A percentile compares a stretch with the other conserved stretches of the same genome.
These are phyloP conservation scores for Polypterus senegalus DNA, from an alignment of 2,113 vertebrate species.

Conservation along the genomic window DNA sequence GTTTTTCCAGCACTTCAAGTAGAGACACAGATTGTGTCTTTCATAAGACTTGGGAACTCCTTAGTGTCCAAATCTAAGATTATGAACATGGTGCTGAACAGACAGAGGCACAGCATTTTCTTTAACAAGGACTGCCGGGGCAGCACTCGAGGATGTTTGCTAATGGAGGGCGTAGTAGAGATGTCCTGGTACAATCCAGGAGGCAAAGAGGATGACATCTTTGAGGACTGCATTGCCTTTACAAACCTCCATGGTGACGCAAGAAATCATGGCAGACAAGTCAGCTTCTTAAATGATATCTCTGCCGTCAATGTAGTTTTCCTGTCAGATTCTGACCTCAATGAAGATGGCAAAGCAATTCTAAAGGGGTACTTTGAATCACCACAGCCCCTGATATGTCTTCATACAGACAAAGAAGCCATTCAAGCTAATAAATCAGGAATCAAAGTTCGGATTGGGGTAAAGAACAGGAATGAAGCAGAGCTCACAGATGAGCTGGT, in stretches of 20 bases:
- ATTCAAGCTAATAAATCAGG: neutral
- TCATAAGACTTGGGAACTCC: conserved; percentile 17
- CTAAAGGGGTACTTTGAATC: conserved; percentile 24
- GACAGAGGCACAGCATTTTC: conserved; percentile 13
- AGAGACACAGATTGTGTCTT: conserved; percentile 15
- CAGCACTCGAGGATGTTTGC: conserved; percentile 8
- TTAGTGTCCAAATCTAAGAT: conserved; percentile 17
- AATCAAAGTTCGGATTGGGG: conserved; percentile 10
- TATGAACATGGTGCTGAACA: conserved; percentile 12
- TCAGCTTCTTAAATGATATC: conserved; percentile 34
- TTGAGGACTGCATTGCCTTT: conserved; percentile 30
- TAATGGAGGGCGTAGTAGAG: conserved; percentile 37
- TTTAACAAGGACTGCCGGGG: conserved; percentile 13
- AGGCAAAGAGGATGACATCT: conserved; percentile 17
- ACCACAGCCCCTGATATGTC: conserved; percentile 22
- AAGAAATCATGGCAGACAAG: conserved; percentile 24
- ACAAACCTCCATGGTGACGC: conserved; percentile 40
- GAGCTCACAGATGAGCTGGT: conserved; percentile 25
- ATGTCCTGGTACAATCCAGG: conserved; percentile 37
- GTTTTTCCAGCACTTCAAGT: conserved; percentile 19
- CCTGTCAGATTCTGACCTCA: conserved; percentile 24
- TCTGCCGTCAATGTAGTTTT: conserved; percentile 38
- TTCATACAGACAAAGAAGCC: conserved; percentile 14
- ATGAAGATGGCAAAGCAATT: conserved; percentile 21
- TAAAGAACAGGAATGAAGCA: conserved; percentile 29